These are phyloP conservation scores for Cygnus atratus DNA, from an alignment of 2,113 vertebrate species.

Conservation along the genomic window DNA sequence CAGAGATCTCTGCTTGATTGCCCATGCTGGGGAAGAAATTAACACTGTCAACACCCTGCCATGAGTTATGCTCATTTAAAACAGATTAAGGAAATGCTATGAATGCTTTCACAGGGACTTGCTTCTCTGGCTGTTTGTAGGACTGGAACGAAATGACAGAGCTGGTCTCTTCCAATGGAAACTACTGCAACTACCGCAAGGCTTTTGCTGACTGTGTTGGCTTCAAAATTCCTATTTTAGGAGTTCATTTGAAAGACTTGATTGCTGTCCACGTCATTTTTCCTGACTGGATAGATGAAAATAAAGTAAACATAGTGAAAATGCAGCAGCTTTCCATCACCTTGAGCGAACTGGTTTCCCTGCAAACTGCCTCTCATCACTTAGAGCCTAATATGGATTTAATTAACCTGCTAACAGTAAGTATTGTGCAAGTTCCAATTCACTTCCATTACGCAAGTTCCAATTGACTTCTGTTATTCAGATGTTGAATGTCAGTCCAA, in stretches of 20 bases:
- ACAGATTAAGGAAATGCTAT: not conserved
- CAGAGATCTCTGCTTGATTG: not conserved
- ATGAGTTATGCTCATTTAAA: not conserved
- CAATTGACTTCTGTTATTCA: not conserved
- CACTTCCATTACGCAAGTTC: not conserved
- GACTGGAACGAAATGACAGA: slow-evolving; percentile 97
- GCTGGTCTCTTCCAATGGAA: slow-evolving; percentile 94
- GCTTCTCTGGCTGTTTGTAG: slow-evolving; percentile 77
- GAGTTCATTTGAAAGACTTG: slow-evolving; percentile 96
- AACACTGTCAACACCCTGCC: not conserved
- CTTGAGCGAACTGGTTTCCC: slow-evolving; percentile 91
- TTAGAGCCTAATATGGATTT: slow-evolving; percentile 97
- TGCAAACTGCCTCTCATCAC: slow-evolving; percentile 88
- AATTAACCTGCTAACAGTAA: slow-evolving; percentile 93
- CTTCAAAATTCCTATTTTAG: slow-evolving; percentile 96
- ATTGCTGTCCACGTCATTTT: slow-evolving; percentile 96
- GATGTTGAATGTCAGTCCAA: not conserved
- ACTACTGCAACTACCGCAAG: slow-evolving; percentile 95
- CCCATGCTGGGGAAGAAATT: not conserved
- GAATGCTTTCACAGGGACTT: slow-evolving; percentile 49
- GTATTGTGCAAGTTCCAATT: slow-evolving; percentile 29
- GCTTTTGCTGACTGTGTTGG: slow-evolving; percentile 89
- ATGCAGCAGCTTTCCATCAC: slow-evolving; percentile 98
- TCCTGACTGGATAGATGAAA: slow-evolving; percentile 89
- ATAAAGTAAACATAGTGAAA: slow-evolving; percentile 94